These are phyloP conservation scores for Pseudococcus longispinus DNA, from an alignment of 2,888 invertebrate species.

Conservation along the genomic window DNA sequence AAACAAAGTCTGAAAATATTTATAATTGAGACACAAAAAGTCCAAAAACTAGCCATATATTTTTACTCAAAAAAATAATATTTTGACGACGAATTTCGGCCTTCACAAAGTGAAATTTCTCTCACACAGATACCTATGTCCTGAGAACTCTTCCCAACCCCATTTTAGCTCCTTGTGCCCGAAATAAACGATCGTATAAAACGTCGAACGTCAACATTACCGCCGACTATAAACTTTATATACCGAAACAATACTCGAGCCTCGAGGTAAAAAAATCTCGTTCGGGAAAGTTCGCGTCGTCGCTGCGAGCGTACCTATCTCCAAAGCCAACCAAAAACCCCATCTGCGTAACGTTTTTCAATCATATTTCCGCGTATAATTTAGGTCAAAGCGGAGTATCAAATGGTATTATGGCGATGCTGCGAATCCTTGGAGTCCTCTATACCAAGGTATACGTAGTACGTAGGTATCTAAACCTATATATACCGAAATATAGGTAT, in stretches of 20 bases:
- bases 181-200: background rate
- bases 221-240: background rate
- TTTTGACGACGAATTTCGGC: too few species aligned
- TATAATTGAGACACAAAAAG: too few species aligned
- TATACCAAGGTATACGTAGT: background rate
- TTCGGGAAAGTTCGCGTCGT: background rate
- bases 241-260: background rate
- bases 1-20: too few species aligned
- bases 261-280: background rate
- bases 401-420: constrained; percentile 12
- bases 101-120: background rate
- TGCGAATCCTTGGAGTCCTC: constrained; percentile 8
- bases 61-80: too few species aligned
- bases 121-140: background rate
- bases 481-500: background rate
- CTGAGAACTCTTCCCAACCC: background rate
- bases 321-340: background rate
- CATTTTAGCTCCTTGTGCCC: background rate
- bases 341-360: constrained; percentile 35
- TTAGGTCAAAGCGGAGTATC: constrained; percentile 27
- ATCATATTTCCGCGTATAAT: constrained; percentile 17
- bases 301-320: background rate
- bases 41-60: too few species aligned
- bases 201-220: constrained; percentile 6
- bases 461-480: background rate